A percentile compares a stretch with the other conserved stretches of the same genome.
phyloP scores from a whole-genome alignment of 1,140 invertebrate genomes.

The Drosophila mojavensis region DNA sequence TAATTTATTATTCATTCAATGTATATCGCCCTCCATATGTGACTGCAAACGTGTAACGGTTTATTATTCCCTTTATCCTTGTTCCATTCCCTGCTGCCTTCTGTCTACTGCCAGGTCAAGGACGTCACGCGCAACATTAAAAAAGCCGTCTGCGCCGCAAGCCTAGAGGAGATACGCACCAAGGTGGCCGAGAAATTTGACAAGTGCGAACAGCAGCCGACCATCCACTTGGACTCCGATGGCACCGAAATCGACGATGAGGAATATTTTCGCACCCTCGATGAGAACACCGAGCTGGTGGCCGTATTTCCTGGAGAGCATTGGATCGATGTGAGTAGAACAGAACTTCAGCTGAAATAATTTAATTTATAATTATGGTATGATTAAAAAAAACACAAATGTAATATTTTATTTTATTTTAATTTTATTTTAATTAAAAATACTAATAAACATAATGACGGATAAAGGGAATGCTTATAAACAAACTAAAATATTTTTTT shows the following conservation, averaged over 20 bases:
- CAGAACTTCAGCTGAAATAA: too few relatives aligned
- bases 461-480: too few relatives aligned
- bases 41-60: slow-evolving; percentile 58
- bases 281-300: slow-evolving; percentile 92
- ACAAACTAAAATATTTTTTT: too few relatives aligned
- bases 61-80: slow-evolving; percentile 49
- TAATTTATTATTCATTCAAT: slow-evolving; percentile 75
- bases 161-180: slow-evolving; percentile 89
- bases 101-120: slow-evolving; percentile 68
- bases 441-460: too few relatives aligned
- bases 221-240: slow-evolving; percentile 92
- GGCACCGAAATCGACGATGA: slow-evolving; percentile 95
- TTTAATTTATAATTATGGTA: too few relatives aligned
- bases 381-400: too few relatives aligned
- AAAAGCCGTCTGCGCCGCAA: slow-evolving; percentile 91
- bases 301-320: slow-evolving; percentile 89
- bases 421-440: too few relatives aligned
- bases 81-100: background rate
- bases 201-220: slow-evolving; percentile 86
- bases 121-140: slow-evolving; percentile 90
- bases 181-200: slow-evolving; percentile 89
- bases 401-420: too few relatives aligned
- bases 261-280: slow-evolving; percentile 93
- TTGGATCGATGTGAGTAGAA: slow-evolving; percentile 86
- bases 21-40: slow-evolving; percentile 50